Conservation (phyloP, 2,797 vertebrate genomes). For the Simalia tracyae region DNA sequence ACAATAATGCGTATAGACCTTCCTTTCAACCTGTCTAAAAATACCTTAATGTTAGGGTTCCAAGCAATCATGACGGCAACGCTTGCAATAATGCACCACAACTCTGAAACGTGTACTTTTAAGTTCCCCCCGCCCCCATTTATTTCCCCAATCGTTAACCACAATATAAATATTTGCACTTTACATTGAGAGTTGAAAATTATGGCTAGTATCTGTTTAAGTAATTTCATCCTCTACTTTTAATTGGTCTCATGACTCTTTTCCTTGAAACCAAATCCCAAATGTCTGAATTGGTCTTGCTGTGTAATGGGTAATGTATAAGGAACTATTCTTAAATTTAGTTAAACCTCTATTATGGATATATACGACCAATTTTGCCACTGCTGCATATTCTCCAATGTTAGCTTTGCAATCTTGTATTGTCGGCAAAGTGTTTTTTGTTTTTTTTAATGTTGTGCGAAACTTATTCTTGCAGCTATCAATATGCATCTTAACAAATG, state of each 20-base stretch:
- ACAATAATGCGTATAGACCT: too few relatives aligned
- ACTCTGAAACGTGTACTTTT: neutral
- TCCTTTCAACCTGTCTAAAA: neutral
- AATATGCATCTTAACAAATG: neutral
- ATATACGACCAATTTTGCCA: neutral
- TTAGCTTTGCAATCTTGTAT: neutral
- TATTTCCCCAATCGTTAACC: neutral
- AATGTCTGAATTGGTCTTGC: neutral
- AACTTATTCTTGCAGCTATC: neutral
- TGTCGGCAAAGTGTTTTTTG: neutral
- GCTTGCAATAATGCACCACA: constrained; percentile 6
- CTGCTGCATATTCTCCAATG: neutral
- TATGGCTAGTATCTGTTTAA: neutral
- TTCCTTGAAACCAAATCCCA: neutral
- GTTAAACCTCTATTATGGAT: neutral
- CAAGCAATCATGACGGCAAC: neutral
- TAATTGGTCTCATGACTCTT: neutral
- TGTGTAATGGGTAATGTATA: neutral
- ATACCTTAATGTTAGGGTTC: neutral
- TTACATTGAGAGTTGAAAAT: neutral
- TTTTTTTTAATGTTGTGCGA: neutral
- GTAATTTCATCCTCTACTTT: neutral
- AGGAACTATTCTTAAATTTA: neutral
- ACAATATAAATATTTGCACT: neutral
- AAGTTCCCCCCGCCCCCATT: neutral